Evolutionary conservation across 2,888 invertebrate genomes (phyloP).

Genomic region (Agrilus mali): DNA sequence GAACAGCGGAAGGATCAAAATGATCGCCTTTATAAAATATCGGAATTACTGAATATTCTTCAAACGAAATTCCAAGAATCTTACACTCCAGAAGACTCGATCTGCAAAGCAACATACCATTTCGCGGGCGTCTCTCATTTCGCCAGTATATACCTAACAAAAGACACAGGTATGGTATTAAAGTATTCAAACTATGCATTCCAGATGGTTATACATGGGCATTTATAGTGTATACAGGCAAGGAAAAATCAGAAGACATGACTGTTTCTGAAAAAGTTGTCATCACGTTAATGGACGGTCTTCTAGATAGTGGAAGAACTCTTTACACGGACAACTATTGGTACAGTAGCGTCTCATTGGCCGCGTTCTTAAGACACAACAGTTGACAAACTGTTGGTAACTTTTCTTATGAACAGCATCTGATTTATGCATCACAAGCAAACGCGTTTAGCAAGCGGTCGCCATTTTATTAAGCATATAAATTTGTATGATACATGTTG

Average conservation of each 20-base stretch:
- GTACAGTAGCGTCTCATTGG: constrained; percentile 17
- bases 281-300: constrained; percentile 7
- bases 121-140: constrained; percentile 21
- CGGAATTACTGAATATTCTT: background rate
- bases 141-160: constrained; percentile 24
- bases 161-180: constrained; percentile 22
- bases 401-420: too few species aligned
- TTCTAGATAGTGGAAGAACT: constrained; percentile 11
- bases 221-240: constrained; percentile 13
- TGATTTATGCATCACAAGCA: too few species aligned
- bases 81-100: constrained; percentile 14
- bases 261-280: constrained; percentile 3
- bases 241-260: background rate
- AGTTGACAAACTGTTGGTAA: too few species aligned
- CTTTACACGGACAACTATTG: constrained; percentile 17
- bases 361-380: too few species aligned
- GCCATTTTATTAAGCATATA: too few species aligned
- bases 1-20: background rate
- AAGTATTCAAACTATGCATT: constrained; percentile 23
- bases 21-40: constrained; percentile 2
- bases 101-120: constrained; percentile 24
- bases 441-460: too few species aligned
- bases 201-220: constrained; percentile 18
- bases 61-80: constrained; percentile 2
- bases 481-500: too few species aligned